These are phyloP conservation scores for Toxotes chatareus DNA, from an alignment of 2,113 vertebrate species.

Conservation along the genomic window DNA sequence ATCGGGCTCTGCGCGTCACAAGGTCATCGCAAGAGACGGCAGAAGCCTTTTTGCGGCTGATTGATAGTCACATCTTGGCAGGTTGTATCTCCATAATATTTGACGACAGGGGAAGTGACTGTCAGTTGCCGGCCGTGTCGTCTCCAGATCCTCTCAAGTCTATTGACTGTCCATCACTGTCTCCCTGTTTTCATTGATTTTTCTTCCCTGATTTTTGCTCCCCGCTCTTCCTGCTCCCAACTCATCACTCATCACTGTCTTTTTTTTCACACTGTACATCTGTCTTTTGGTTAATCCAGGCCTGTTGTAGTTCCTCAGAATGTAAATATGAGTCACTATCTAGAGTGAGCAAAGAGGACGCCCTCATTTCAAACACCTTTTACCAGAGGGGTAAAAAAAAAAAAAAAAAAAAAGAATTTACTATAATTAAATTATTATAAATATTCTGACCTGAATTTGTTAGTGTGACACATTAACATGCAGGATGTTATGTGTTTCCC, in stretches of 20 bases:
- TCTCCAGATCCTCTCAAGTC: conserved; percentile 52
- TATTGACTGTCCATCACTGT: conserved; percentile 61
- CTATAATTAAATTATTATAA: conserved; percentile 16
- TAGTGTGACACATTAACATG: conserved; percentile 17
- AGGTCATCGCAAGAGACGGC: conserved; percentile 51
- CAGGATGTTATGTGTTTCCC: not conserved
- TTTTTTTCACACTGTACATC: not conserved
- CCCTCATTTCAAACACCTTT: conserved; percentile 49
- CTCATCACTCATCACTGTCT: conserved; percentile 45
- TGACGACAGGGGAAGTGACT: conserved; percentile 51
- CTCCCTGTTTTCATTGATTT: conserved; percentile 55
- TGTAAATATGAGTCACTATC: conserved; percentile 32
- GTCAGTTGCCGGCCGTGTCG: conserved; percentile 22
- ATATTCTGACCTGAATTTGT: conserved; percentile 33
- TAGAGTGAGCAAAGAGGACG: conserved; percentile 5
- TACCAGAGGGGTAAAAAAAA: conserved; percentile 8
- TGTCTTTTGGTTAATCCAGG: conserved; percentile 9
- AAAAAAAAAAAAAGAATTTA: not conserved
- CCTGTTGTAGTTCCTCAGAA: not conserved
- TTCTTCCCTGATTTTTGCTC: conserved; percentile 38
- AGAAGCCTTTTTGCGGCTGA: conserved; percentile 44
- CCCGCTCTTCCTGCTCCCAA: conserved; percentile 14
- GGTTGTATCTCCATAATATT: conserved; percentile 52
- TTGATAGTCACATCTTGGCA: conserved; percentile 56
- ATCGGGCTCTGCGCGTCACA: conserved; percentile 31